phyloP scores from a whole-genome alignment of 2,888 invertebrate species.

The Lycia hirtaria region DNA sequence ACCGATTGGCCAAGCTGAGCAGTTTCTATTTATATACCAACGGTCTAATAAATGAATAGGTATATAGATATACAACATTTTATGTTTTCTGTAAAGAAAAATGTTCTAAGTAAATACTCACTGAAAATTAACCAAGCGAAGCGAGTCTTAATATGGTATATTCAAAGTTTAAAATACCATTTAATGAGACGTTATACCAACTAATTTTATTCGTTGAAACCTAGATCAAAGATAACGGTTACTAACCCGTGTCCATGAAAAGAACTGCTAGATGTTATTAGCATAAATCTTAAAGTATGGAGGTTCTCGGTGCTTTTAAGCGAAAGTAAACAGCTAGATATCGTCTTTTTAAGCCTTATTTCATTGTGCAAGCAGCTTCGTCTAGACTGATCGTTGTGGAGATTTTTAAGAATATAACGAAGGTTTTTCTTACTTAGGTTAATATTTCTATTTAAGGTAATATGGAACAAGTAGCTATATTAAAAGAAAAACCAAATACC shows the following conservation, averaged over 20 bases:
- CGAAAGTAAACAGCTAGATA: constrained; percentile 20
- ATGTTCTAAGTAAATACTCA: background rate
- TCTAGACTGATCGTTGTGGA: constrained; percentile 24
- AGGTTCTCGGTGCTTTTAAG: background rate
- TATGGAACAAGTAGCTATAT: too few relatives aligned
- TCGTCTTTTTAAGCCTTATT: constrained; percentile 15
- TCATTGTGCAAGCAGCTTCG: constrained; percentile 18
- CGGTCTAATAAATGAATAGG: too few relatives aligned
- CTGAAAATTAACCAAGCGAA: background rate
- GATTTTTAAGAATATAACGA: too few relatives aligned
- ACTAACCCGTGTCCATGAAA: background rate
- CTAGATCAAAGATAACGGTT: constrained; percentile 1
- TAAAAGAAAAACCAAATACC: too few relatives aligned
- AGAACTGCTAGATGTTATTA: constrained; percentile 6
- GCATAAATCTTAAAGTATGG: constrained; percentile 6
- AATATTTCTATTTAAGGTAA: too few relatives aligned
- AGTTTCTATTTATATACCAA: too few relatives aligned
- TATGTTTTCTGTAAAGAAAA: too few relatives aligned
- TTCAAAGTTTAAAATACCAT: background rate
- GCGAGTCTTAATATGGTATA: background rate
- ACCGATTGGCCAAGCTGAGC: too few relatives aligned
- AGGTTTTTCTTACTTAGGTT: too few relatives aligned
- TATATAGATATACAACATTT: too few relatives aligned
- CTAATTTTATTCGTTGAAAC: background rate
- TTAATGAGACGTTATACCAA: background rate